Conservation (phyloP, 1,140 invertebrate genomes). For the Hycleus phaleratus region DNA sequence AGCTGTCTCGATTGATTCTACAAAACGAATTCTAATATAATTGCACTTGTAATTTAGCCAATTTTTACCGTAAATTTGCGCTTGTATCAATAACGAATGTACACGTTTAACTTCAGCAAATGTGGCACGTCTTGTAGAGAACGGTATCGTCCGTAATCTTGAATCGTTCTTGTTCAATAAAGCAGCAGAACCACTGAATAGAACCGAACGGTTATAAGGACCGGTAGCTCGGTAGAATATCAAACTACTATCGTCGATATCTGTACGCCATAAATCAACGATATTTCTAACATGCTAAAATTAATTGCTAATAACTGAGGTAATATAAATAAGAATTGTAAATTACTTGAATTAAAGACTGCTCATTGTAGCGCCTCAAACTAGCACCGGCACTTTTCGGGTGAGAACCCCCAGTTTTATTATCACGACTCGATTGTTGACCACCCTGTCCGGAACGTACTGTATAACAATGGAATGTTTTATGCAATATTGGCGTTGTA, state of each 20-base stretch:
- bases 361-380: conserved; percentile 73
- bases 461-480: conserved; percentile 83
- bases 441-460: conserved; percentile 77
- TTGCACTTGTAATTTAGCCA: not conserved
- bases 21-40: not conserved
- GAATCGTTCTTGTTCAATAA: conserved; percentile 57
- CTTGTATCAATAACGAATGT: conserved; percentile 59
- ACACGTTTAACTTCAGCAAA: conserved; percentile 74
- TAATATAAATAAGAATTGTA: conserved; percentile 37
- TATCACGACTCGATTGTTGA: conserved; percentile 62
- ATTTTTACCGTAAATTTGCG: conserved; percentile 38
- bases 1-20: conserved; percentile 29
- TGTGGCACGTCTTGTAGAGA: conserved; percentile 73
- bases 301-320: conserved; percentile 39
- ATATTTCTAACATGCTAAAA: conserved; percentile 63
- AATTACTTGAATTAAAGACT: conserved; percentile 48
- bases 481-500: conserved; percentile 59
- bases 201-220: conserved; percentile 58
- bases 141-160: conserved; percentile 67
- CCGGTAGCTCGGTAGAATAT: conserved; percentile 74
- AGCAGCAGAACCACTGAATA: conserved; percentile 70
- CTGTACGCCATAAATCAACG: conserved; percentile 57
- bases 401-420: conserved; percentile 52
- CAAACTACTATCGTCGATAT: conserved; percentile 60
- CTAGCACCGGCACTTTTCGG: conserved; percentile 75